phyloP scores from a whole-genome alignment of 1,140 invertebrate species.

The Paraescarpia echinospica region DNA sequence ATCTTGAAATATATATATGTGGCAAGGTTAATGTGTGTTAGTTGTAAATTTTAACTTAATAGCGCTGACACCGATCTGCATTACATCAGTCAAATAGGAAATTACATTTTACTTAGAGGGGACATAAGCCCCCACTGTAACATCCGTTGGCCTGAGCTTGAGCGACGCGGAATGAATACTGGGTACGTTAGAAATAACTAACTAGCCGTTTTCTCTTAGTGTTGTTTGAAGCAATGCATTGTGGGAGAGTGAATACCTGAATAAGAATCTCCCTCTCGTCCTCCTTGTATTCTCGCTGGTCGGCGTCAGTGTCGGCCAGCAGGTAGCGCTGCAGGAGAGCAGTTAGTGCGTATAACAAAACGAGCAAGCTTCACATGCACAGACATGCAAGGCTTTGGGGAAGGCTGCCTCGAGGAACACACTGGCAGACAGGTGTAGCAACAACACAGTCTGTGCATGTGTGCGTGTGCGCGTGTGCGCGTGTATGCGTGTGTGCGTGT shows the following conservation, averaged over 20 bases:
- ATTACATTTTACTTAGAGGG: too few species aligned
- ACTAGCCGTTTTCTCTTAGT: too few species aligned
- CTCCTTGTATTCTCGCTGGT: neutral
- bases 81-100: too few species aligned
- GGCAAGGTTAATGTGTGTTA: too few species aligned
- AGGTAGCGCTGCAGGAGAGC: constrained; percentile 9
- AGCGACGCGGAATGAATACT: too few species aligned
- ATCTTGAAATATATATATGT: too few species aligned
- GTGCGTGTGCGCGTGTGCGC: neutral
- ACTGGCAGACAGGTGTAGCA: neutral
- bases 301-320: neutral
- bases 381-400: neutral
- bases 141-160: too few species aligned
- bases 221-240: constrained; percentile 13
- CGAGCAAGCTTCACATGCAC: neutral
- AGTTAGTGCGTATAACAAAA: constrained; percentile 4
- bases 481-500: neutral
- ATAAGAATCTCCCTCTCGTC: constrained; percentile 7
- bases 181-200: too few species aligned
- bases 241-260: constrained; percentile 5
- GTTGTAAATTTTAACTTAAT: too few species aligned
- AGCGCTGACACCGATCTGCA: too few species aligned
- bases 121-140: too few species aligned
- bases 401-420: neutral
- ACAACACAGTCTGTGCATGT: neutral